phyloP scores from a whole-genome alignment of 2,888 invertebrate genomes.

The Pyrocoelia pectoralis region DNA sequence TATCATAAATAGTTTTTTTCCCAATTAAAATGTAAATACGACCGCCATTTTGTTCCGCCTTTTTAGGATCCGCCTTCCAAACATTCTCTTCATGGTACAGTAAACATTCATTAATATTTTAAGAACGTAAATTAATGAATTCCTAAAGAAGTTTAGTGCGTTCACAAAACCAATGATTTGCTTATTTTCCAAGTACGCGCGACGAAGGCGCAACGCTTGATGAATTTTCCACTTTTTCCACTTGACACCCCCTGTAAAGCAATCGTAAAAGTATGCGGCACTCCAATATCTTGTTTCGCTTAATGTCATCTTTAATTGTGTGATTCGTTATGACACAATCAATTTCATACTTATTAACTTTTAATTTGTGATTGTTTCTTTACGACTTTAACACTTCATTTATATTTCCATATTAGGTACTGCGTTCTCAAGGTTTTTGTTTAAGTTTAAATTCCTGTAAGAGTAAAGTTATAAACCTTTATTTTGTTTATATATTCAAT shows the following conservation, averaged over 20 bases:
- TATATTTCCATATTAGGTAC: conserved; percentile 19
- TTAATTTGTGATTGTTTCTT: conserved; percentile 32
- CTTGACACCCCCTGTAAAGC: conserved; percentile 2
- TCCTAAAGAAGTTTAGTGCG: conserved; percentile 26
- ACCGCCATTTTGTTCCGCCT: conserved; percentile 55
- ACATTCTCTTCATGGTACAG: conserved; percentile 46
- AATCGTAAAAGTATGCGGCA: conserved; percentile 5
- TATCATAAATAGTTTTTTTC: conserved; percentile 43
- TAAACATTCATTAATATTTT: conserved; percentile 49
- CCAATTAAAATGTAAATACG: conserved; percentile 56
- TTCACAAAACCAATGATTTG: conserved; percentile 30
- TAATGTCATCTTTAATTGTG: conserved; percentile 26
- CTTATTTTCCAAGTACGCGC: background rate
- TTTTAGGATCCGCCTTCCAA: conserved; percentile 48
- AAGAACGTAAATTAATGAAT: conserved; percentile 36
- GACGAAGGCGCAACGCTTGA: background rate
- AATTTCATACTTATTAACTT: conserved; percentile 36
- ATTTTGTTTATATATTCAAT: conserved; percentile 21
- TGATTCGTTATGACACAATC: conserved; percentile 33
- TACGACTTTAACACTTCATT: conserved; percentile 26
- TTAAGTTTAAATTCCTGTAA: background rate
- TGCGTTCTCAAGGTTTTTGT: conserved; percentile 7
- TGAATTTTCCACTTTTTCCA: background rate
- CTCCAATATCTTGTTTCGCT: conserved; percentile 21
- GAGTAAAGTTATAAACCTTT: conserved; percentile 13